phyloP scores from a whole-genome alignment of 1,140 invertebrate species.

The Formica exsecta region DNA sequence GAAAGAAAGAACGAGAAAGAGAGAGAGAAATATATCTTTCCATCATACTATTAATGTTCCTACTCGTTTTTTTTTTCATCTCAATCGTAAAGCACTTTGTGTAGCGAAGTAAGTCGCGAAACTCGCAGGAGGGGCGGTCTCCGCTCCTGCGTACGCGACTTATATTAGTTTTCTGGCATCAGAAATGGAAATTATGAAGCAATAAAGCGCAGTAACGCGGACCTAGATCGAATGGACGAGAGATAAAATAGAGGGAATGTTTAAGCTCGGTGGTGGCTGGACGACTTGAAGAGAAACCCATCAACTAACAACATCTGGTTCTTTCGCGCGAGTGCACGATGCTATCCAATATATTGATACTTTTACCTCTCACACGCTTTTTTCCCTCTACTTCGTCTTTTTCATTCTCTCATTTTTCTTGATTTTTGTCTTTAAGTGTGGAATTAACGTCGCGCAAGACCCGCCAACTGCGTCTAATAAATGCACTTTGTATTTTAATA shows the following conservation, averaged over 20 bases:
- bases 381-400: neutral
- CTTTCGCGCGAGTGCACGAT: constrained; percentile 24
- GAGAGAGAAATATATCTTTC: neutral
- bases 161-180: constrained; percentile 69
- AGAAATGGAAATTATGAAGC: constrained; percentile 71
- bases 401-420: neutral
- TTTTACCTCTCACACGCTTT: neutral
- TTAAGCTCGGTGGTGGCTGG: constrained; percentile 46
- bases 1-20: neutral
- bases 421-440: neutral
- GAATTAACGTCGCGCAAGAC: constrained; percentile 34
- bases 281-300: constrained; percentile 29
- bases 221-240: constrained; percentile 65
- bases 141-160: constrained; percentile 30
- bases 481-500: constrained; percentile 56
- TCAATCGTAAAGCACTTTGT: constrained; percentile 73
- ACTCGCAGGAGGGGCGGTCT: constrained; percentile 14
- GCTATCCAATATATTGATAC: constrained; percentile 39
- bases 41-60: constrained; percentile 45
- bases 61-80: constrained; percentile 41
- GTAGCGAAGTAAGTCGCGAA: constrained; percentile 66
- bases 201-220: constrained; percentile 68
- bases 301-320: constrained; percentile 61
- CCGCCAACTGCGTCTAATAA: constrained; percentile 49
- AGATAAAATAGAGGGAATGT: constrained; percentile 43